Evolutionary conservation across 1,140 invertebrate genomes (phyloP).

Genomic region (Pinna nobilis): DNA sequence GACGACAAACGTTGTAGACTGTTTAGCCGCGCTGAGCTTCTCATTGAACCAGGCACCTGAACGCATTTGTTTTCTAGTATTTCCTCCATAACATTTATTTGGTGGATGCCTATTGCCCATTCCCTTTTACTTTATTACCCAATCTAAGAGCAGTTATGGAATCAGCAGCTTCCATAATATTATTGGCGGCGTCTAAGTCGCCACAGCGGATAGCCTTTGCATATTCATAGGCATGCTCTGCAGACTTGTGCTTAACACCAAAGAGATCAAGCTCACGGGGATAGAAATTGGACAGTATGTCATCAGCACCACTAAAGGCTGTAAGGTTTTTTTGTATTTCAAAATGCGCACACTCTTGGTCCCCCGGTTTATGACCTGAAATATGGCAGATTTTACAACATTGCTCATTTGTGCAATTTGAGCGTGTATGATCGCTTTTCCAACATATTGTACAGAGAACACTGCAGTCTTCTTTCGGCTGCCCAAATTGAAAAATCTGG

Average conservation of each 20-base stretch:
- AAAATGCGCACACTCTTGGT: not conserved
- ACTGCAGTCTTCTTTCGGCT: not conserved
- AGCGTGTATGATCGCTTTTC: too few species aligned
- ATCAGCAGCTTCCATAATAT: not conserved
- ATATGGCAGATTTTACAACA: not conserved
- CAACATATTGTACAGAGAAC: not conserved
- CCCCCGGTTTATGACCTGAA: not conserved
- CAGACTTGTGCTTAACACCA: not conserved
- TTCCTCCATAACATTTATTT: conserved; percentile 3
- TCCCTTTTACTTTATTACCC: not conserved
- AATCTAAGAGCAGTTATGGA: not conserved
- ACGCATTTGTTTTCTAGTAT: conserved; percentile 17
- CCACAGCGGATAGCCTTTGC: conserved; percentile 1
- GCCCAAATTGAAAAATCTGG: not conserved
- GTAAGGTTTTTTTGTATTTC: not conserved
- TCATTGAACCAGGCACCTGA: conserved; percentile 5
- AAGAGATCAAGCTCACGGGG: not conserved
- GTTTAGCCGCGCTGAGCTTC: conserved; percentile 1
- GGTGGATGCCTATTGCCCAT: not conserved
- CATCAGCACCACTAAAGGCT: not conserved
- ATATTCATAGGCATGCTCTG: conserved; percentile 1
- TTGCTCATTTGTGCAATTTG: too few species aligned
- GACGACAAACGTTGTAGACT: not conserved
- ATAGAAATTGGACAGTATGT: conserved; percentile 2
- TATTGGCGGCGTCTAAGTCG: not conserved